phyloP scores from a whole-genome alignment of 1,140 invertebrate species.

The Sitobion miscanthi region DNA sequence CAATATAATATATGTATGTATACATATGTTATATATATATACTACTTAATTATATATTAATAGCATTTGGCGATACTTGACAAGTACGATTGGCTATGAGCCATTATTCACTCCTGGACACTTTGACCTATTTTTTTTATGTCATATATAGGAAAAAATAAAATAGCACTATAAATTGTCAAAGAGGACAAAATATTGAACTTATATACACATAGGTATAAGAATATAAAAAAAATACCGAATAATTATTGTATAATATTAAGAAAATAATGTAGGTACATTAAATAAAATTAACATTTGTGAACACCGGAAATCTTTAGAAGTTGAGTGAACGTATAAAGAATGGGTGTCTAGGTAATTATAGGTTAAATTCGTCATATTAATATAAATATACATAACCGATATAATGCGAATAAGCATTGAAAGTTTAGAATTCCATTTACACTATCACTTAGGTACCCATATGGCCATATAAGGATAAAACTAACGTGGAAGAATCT shows the following conservation, averaged over 20 bases:
- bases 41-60: slow-evolving; percentile 36
- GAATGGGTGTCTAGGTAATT: background rate
- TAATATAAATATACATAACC: background rate
- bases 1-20: background rate
- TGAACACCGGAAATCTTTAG: background rate
- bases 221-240: background rate
- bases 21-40: background rate
- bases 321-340: background rate
- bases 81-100: slow-evolving; percentile 10
- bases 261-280: background rate
- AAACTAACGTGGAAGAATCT: background rate
- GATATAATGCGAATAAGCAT: background rate
- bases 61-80: slow-evolving; percentile 53
- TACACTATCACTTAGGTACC: background rate
- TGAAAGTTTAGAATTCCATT: background rate
- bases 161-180: background rate
- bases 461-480: background rate
- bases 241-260: background rate
- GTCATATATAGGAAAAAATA: background rate
- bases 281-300: background rate
- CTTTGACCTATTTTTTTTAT: slow-evolving; percentile 38
- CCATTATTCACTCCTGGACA: slow-evolving; percentile 46
- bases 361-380: background rate
- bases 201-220: background rate
- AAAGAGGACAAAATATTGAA: background rate